Conservation (phyloP, 2,888 invertebrate genomes). For the Hydriomena furcata region DNA sequence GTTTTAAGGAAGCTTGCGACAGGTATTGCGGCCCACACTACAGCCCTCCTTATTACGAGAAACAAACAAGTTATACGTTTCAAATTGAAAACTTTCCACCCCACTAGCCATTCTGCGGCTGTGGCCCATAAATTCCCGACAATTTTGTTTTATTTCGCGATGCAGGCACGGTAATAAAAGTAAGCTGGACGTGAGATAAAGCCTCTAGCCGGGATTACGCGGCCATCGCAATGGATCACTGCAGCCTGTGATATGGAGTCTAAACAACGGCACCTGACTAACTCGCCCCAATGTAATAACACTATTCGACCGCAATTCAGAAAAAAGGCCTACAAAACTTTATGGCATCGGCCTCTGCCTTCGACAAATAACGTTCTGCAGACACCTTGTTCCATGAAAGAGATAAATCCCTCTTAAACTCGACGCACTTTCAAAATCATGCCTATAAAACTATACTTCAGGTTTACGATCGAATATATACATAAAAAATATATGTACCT, state of each 20-base stretch:
- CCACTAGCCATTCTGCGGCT: constrained; percentile 76
- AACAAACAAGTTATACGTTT: constrained; percentile 83
- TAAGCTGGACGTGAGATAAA: constrained; percentile 83
- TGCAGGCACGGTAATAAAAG: constrained; percentile 83
- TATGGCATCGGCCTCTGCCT: constrained; percentile 27
- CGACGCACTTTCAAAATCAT: constrained; percentile 58
- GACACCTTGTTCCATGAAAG: constrained; percentile 42
- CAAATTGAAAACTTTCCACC: constrained; percentile 83
- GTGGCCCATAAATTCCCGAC: constrained; percentile 81
- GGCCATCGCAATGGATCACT: constrained; percentile 79
- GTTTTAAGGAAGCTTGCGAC: constrained; percentile 79
- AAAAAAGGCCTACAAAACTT: constrained; percentile 30
- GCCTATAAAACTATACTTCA: constrained; percentile 61
- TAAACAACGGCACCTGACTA: constrained; percentile 72
- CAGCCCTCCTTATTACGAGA: constrained; percentile 79
- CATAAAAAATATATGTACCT: constrained; percentile 44
- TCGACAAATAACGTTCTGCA: constrained; percentile 37
- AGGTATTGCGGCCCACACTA: constrained; percentile 75
- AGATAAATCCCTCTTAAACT: constrained; percentile 52
- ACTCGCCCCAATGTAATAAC: constrained; percentile 44
- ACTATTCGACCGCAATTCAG: constrained; percentile 31
- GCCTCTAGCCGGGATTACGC: constrained; percentile 78
- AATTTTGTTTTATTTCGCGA: constrained; percentile 83
- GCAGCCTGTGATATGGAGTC: constrained; percentile 72
- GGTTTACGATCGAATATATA: constrained; percentile 59